Percentiles rank a stretch among this genome's conserved stretches.
Evolutionary conservation across 2,797 vertebrate genomes (phyloP).

Genomic region (Sebastes flavidus): DNA sequence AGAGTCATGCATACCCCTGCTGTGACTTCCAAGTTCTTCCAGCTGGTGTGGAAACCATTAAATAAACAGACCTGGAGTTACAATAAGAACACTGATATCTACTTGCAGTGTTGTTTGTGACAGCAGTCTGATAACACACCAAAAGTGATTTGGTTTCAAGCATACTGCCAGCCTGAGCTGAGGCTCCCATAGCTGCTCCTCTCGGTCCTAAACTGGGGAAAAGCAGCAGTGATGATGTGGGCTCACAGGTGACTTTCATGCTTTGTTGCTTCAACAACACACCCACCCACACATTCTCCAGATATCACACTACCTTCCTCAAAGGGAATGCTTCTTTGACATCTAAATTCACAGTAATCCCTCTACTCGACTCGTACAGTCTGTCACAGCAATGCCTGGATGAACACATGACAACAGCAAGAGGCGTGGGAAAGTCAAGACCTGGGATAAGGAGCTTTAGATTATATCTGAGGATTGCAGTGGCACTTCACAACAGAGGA

Average conservation of each 20-base stretch:
- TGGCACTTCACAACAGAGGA: conserved; percentile 8
- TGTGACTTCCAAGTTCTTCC: neutral
- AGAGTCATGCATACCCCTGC: neutral
- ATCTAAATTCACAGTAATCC: conserved; percentile 33
- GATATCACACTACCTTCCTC: conserved; percentile 18
- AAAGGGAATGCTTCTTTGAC: conserved; percentile 12
- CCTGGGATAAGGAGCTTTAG: neutral
- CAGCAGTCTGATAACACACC: neutral
- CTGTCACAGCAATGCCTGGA: conserved; percentile 8
- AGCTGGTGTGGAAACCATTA: neutral
- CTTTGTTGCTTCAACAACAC: conserved; percentile 18
- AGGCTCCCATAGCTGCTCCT: neutral
- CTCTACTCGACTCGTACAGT: neutral
- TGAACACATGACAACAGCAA: conserved; percentile 23
- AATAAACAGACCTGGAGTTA: neutral
- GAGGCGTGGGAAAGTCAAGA: conserved; percentile 33
- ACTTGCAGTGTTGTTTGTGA: neutral
- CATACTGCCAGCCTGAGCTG: neutral
- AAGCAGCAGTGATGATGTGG: neutral
- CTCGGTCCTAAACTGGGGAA: neutral
- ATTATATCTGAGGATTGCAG: conserved; percentile 23
- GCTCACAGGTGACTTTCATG: conserved; percentile 34
- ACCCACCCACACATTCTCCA: conserved; percentile 10
- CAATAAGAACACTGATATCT: neutral
- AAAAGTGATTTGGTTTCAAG: neutral